Conservation (phyloP, 2,113 vertebrate genomes). For the Trematocara zebra region DNA sequence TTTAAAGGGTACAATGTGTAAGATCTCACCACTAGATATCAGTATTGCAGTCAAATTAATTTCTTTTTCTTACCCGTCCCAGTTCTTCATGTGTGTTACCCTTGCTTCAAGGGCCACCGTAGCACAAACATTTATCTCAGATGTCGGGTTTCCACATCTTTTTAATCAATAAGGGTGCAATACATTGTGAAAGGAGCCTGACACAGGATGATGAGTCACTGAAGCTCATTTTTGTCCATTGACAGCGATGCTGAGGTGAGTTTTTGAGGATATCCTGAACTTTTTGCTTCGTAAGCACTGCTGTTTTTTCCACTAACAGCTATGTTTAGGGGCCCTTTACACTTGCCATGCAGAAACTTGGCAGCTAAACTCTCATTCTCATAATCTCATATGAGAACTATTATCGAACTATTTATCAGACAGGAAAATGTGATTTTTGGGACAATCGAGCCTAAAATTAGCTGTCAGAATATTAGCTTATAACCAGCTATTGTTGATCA, state of each 20-base stretch:
- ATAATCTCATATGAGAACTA: not conserved
- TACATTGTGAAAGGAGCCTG: not conserved
- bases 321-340: not conserved
- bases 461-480: not conserved
- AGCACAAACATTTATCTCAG: not conserved
- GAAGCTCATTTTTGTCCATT: not conserved
- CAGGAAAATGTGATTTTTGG: not conserved
- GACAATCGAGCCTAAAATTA: not conserved
- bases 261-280: not conserved
- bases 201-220: not conserved
- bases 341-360: not conserved
- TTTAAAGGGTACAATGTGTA: not conserved
- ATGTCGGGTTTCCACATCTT: not conserved
- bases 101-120: not conserved
- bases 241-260: not conserved
- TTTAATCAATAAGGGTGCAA: not conserved
- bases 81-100: not conserved
- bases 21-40: not conserved
- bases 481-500: not conserved
- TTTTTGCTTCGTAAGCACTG: not conserved
- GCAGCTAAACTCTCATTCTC: not conserved
- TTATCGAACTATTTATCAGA: not conserved
- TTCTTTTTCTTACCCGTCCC: not conserved
- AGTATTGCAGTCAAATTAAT: not conserved
- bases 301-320: not conserved